Evolutionary conservation across 1,140 invertebrate species (phyloP).

Genomic region (Anadara kagoshimensis): DNA sequence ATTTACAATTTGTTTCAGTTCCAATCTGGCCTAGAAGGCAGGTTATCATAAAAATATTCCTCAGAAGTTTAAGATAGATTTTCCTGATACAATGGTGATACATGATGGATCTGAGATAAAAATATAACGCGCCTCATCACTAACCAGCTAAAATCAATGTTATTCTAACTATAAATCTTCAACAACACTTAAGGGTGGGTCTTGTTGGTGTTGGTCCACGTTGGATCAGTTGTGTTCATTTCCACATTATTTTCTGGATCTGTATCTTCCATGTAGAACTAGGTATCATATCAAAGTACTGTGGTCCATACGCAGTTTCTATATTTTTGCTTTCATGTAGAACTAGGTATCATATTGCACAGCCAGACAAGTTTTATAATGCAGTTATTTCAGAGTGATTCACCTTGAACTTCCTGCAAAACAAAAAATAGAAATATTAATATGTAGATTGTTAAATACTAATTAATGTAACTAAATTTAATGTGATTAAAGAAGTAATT

Average conservation of each 20-base stretch:
- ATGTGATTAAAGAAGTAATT: no score
- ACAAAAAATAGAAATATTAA: no score
- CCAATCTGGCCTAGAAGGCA: slow-evolving; percentile 21
- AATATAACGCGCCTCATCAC: slow-evolving; percentile 26
- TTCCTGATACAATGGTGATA: slow-evolving; percentile 23
- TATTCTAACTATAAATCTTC: slow-evolving; percentile 48
- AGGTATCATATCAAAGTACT: slow-evolving; percentile 11
- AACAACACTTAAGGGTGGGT: slow-evolving; percentile 46
- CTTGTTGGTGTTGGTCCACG: slow-evolving; percentile 41
- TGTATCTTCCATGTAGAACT: slow-evolving; percentile 41
- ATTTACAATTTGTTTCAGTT: slow-evolving; percentile 18
- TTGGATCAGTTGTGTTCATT: slow-evolving; percentile 37
- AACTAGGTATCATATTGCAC: slow-evolving; percentile 12
- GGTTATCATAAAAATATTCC: slow-evolving; percentile 26
- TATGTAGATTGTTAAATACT: no score
- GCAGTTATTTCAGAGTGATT: slow-evolving; percentile 1
- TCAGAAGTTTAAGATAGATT: slow-evolving; percentile 18
- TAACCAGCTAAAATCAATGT: slow-evolving; percentile 29
- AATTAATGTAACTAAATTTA: no score
- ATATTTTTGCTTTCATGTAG: not conserved
- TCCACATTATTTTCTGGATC: slow-evolving; percentile 47
- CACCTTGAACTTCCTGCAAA: not conserved
- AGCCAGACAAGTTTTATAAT: slow-evolving; percentile 15
- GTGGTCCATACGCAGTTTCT: not conserved
- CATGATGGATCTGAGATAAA: slow-evolving; percentile 30